These are phyloP conservation scores for Megalops cyprinoides DNA, from an alignment of 2,797 vertebrate species.

Conservation along the genomic window DNA sequence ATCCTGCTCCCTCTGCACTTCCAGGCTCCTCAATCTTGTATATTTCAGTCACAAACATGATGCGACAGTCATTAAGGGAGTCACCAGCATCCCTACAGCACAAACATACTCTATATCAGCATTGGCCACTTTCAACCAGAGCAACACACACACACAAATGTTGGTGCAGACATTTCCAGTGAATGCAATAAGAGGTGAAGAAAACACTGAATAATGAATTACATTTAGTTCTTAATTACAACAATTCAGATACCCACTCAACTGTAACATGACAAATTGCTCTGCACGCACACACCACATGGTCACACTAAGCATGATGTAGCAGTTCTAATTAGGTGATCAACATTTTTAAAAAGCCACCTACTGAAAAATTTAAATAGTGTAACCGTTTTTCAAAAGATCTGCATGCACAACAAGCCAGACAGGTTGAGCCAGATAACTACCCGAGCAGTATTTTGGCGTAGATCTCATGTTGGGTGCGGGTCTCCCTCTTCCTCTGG, in stretches of 20 bases:
- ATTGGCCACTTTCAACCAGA: background rate
- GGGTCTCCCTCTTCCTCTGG: slow-evolving; percentile 84
- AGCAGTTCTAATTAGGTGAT: too few species aligned
- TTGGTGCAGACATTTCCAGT: too few species aligned
- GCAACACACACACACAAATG: background rate
- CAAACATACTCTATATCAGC: background rate
- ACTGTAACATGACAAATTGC: too few species aligned
- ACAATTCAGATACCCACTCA: too few species aligned
- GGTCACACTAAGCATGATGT: too few species aligned
- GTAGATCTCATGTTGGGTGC: slow-evolving; percentile 80
- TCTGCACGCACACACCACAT: too few species aligned
- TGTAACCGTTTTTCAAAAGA: background rate
- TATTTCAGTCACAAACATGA: slow-evolving; percentile 88
- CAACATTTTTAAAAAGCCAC: too few species aligned
- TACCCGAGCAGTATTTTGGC: slow-evolving; percentile 90
- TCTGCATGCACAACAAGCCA: too few species aligned
- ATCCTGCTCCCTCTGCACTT: slow-evolving; percentile 66
- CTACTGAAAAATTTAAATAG: too few species aligned
- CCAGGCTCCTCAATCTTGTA: slow-evolving; percentile 94
- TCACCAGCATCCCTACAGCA: slow-evolving; percentile 80
- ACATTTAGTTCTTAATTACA: too few species aligned
- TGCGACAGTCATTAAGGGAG: slow-evolving; percentile 88
- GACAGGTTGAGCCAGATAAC: slow-evolving; percentile 42
- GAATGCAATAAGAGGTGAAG: too few species aligned
- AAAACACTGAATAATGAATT: too few species aligned